phyloP scores from a whole-genome alignment of 2,888 invertebrate genomes.

The Drosophila infuscata region DNA sequence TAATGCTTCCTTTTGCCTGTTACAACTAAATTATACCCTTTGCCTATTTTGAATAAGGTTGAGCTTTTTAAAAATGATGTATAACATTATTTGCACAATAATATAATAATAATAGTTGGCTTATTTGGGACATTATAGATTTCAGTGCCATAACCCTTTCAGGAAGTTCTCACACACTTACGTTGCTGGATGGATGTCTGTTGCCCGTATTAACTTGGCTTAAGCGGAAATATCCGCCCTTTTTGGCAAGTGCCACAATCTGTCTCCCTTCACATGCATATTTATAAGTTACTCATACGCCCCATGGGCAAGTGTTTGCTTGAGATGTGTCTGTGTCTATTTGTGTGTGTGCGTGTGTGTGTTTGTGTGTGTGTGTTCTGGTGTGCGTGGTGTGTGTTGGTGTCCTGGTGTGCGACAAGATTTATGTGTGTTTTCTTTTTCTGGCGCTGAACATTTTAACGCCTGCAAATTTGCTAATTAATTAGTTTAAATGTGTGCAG shows the following conservation, averaged over 20 bases:
- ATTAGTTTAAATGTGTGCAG: conserved; percentile 64
- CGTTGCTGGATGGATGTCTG: not conserved
- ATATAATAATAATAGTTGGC: not conserved
- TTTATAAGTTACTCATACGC: conserved; percentile 62
- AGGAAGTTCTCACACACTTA: not conserved
- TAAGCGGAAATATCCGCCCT: conserved; percentile 54
- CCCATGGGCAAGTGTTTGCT: conserved; percentile 32
- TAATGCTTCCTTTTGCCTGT: not conserved
- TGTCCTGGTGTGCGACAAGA: conserved; percentile 71
- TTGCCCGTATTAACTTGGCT: conserved; percentile 13
- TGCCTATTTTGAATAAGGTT: not conserved
- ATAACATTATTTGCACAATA: not conserved
- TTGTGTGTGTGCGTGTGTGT: not conserved
- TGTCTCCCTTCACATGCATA: conserved; percentile 32
- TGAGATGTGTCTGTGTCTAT: conserved; percentile 8
- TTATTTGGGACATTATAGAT: not conserved
- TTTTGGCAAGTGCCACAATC: conserved; percentile 64
- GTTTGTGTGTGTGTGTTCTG: conserved; percentile 34
- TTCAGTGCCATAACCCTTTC: not conserved
- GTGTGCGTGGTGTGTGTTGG: conserved; percentile 49
- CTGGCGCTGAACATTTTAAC: conserved; percentile 72
- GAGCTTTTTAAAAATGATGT: not conserved
- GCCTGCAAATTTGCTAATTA: conserved; percentile 77
- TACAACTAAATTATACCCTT: not conserved
- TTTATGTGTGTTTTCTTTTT: conserved; percentile 74